phyloP scores from a whole-genome alignment of 2,113 vertebrate species.

The Neolamprologus ventralis region DNA sequence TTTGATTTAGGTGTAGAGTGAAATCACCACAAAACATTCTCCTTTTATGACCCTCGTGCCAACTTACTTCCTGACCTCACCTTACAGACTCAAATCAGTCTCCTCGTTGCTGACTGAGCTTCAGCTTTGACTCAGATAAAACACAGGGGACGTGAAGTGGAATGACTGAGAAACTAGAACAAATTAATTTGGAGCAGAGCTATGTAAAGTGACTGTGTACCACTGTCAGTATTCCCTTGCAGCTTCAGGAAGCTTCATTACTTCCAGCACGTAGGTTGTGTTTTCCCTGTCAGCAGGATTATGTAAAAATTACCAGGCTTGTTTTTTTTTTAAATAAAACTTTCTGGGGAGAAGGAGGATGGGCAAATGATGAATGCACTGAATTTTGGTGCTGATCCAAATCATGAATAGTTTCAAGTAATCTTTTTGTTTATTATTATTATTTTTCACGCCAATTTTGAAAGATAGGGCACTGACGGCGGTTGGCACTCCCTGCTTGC shows the following conservation, averaged over 20 bases:
- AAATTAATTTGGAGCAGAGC: neutral
- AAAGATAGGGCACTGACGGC: neutral
- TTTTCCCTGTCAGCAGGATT: neutral
- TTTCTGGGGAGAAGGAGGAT: neutral
- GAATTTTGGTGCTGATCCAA: neutral
- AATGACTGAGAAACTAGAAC: neutral
- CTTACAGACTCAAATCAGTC: neutral
- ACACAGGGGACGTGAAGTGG: neutral
- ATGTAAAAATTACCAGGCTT: neutral
- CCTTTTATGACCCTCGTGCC: neutral
- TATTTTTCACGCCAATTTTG: neutral
- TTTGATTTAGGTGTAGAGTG: neutral
- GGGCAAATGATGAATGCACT: neutral
- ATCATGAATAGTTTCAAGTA: neutral
- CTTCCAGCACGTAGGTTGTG: neutral
- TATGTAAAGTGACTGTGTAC: neutral
- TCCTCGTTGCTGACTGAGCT: neutral
- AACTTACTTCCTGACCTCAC: neutral
- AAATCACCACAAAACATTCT: neutral
- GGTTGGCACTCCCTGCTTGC: neutral
- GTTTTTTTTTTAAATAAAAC: rapidly evolving
- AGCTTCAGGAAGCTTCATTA: neutral
- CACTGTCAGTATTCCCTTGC: neutral
- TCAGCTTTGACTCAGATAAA: neutral
- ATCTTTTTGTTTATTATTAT: neutral